Conservation (phyloP, 2,113 vertebrate species). For the Orientallactaga bullata region DNA sequence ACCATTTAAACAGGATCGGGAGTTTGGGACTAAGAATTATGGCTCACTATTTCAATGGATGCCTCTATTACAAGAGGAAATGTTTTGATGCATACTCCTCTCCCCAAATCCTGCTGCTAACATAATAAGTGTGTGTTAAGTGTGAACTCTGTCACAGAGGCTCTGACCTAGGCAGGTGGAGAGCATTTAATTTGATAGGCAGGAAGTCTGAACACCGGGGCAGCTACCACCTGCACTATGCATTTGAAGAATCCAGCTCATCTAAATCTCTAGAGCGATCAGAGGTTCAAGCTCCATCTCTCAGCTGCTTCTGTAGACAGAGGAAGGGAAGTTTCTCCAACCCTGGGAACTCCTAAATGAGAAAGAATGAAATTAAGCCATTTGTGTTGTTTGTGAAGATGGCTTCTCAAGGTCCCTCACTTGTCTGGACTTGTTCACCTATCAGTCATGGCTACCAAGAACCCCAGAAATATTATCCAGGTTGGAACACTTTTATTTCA, state of each 20-base stretch:
- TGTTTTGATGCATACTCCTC: neutral
- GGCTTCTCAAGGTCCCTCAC: constrained; percentile 16
- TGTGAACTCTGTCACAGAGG: neutral
- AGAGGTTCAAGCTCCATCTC: constrained; percentile 43
- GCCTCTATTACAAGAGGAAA: constrained; percentile 11
- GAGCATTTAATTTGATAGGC: constrained; percentile 61
- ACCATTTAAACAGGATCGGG: neutral
- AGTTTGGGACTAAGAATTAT: constrained; percentile 63
- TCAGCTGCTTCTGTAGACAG: constrained; percentile 34
- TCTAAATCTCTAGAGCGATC: constrained; percentile 32
- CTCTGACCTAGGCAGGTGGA: neutral
- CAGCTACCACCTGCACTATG: constrained; percentile 7
- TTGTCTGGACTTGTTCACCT: constrained; percentile 6
- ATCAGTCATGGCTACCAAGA: neutral
- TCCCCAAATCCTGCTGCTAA: constrained; percentile 52
- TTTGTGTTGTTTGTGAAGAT: constrained; percentile 60
- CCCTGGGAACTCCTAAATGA: constrained; percentile 65
- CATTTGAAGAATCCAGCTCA: constrained; percentile 64
- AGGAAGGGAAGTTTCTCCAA: constrained; percentile 57
- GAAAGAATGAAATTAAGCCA: constrained; percentile 57
- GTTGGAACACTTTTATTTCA: neutral
- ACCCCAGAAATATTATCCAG: neutral
- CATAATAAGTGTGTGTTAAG: neutral
- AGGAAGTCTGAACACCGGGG: constrained; percentile 45
- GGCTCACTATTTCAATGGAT: constrained; percentile 52